Percentiles rank a stretch among this genome's conserved stretches.
phyloP scores from a whole-genome alignment of 53 echinoderm and acorn worm species.

The Stichopus horrens region DNA sequence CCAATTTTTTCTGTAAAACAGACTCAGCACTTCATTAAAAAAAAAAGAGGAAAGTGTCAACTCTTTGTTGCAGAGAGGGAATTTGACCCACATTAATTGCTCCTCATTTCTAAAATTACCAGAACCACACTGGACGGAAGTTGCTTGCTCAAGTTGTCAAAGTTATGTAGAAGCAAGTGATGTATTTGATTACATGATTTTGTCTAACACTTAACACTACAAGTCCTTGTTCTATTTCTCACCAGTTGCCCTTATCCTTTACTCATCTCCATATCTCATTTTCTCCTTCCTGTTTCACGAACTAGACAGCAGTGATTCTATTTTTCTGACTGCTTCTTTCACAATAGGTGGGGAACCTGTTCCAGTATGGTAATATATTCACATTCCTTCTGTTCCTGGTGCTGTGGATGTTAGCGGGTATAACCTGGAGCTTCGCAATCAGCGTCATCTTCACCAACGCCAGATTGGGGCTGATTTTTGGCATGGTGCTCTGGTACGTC shows the following conservation, averaged over 20 bases:
- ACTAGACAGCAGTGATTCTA: background rate
- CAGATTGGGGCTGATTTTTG: constrained; percentile 85
- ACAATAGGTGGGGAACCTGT: constrained; percentile 69
- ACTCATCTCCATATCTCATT: background rate
- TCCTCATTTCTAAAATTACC: no score
- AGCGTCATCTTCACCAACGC: constrained; percentile 90
- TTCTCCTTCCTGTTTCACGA: background rate
- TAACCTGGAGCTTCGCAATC: constrained; percentile 85
- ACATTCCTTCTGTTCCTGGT: constrained; percentile 74
- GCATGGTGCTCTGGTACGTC: constrained; percentile 86
- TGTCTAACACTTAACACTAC: background rate
- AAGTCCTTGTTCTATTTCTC: background rate
- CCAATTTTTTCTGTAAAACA: no score
- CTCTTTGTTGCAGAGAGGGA: no score
- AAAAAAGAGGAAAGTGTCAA: no score
- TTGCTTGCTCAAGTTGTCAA: no score
- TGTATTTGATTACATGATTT: background rate
- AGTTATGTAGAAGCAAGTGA: no score
- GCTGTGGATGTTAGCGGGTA: constrained; percentile 79
- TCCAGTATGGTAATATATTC: constrained; percentile 58
- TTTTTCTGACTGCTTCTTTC: background rate
- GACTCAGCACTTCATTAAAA: no score
- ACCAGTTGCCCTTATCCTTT: background rate
- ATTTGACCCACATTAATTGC: no score
- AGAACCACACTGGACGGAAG: no score